Conservation (phyloP, 2,797 vertebrate species). For the Paedocypris micromegethes region DNA sequence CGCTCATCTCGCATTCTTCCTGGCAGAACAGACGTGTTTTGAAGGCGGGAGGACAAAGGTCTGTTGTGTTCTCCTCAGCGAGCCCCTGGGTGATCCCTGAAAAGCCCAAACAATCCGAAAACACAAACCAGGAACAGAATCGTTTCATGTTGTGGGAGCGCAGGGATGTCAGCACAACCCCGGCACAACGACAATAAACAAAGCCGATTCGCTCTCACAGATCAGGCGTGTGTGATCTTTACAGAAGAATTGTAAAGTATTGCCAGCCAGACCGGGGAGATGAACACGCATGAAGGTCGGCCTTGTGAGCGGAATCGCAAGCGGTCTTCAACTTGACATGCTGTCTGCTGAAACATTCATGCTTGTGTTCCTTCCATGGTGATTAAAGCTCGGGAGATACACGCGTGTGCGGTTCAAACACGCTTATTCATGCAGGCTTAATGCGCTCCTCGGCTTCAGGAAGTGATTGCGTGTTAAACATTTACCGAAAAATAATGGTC, state of each 20-base stretch:
- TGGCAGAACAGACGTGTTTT: constrained; percentile 15
- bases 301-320: too few relatives aligned
- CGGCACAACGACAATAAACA: constrained; percentile 4
- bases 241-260: neutral
- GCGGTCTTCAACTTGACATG: neutral
- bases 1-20: constrained; percentile 24
- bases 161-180: constrained; percentile 13
- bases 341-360: too few relatives aligned
- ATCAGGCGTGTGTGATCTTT: neutral
- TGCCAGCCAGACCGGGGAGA: neutral
- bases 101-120: constrained; percentile 5
- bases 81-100: constrained; percentile 13
- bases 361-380: too few relatives aligned
- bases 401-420: too few relatives aligned
- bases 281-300: neutral
- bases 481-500: too few relatives aligned
- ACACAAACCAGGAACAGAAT: constrained; percentile 1
- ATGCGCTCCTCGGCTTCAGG: too few relatives aligned
- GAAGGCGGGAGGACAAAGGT: constrained; percentile 10
- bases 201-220: neutral
- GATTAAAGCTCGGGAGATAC: too few relatives aligned
- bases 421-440: too few relatives aligned
- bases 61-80: neutral
- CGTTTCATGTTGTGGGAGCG: neutral
- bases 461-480: too few relatives aligned